Percentiles rank a stretch among this genome's conserved stretches.
These are phyloP conservation scores for Drosophila ironensis DNA, from an alignment of 1,140 invertebrate genomes.

Conservation along the genomic window DNA sequence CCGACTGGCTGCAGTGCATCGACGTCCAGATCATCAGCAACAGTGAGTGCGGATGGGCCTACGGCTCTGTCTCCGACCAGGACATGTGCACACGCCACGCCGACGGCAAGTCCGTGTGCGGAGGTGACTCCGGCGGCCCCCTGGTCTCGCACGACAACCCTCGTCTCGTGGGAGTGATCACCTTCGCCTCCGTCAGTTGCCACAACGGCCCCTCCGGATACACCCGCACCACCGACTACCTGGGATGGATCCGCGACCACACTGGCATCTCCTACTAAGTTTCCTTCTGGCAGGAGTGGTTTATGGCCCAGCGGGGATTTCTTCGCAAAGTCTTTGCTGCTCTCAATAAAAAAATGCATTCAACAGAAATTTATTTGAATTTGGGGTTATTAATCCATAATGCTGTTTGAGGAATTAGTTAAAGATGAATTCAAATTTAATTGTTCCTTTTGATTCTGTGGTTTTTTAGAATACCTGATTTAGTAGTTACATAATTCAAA, in stretches of 20 bases:
- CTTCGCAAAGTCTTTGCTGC: background rate
- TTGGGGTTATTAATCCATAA: too few species aligned
- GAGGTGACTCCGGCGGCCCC: conserved; percentile 34
- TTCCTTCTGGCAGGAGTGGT: background rate
- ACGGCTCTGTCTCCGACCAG: background rate
- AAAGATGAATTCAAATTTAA: too few species aligned
- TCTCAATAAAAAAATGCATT: background rate
- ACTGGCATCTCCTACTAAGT: conserved; percentile 39
- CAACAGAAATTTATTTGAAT: too few species aligned
- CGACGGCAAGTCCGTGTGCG: conserved; percentile 11
- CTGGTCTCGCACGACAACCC: conserved; percentile 33
- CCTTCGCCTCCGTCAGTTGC: conserved; percentile 4
- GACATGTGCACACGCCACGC: conserved; percentile 20
- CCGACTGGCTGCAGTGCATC: conserved; percentile 29
- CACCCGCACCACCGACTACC: conserved; percentile 27
- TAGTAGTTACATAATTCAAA: too few species aligned
- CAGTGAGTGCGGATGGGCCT: conserved; percentile 2
- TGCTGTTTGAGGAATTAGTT: too few species aligned
- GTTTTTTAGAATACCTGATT: too few species aligned
- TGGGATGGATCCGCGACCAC: conserved; percentile 33
- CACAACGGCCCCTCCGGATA: conserved; percentile 15
- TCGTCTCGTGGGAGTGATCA: conserved; percentile 24
- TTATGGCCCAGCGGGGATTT: background rate
- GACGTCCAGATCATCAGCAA: conserved; percentile 31
- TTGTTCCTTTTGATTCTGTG: too few species aligned